Evolutionary conservation across 2,888 invertebrate genomes (phyloP).

Genomic region (Hoplodrina blanda): DNA sequence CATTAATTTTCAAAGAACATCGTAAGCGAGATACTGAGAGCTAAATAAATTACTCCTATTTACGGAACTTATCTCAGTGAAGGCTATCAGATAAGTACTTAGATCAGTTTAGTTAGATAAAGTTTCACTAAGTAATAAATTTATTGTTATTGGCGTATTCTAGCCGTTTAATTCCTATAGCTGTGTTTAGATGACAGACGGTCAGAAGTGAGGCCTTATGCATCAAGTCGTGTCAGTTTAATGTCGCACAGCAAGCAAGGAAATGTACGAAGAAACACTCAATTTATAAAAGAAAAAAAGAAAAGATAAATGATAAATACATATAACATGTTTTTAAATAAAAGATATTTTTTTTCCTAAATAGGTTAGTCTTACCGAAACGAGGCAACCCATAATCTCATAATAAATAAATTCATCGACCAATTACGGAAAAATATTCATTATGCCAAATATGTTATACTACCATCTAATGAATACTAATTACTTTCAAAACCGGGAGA

Average conservation of each 20-base stretch:
- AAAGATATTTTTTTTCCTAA: no score
- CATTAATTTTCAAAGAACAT: conserved; percentile 38
- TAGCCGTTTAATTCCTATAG: background rate
- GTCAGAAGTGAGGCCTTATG: background rate
- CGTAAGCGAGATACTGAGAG: background rate
- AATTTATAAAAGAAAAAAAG: no score
- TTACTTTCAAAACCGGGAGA: no score
- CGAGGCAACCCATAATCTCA: no score
- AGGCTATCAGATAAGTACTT: conserved; percentile 35
- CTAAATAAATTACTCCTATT: conserved; percentile 50
- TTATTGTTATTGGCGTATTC: conserved; percentile 16
- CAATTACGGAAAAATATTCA: no score
- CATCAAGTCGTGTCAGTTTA: background rate
- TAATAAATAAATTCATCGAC: no score
- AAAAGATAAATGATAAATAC: no score
- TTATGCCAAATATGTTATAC: no score
- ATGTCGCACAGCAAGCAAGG: background rate
- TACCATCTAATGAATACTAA: no score
- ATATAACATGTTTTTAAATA: no score
- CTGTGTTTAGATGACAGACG: no score
- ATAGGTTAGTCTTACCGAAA: no score
- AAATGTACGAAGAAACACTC: background rate
- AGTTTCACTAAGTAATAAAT: conserved; percentile 39
- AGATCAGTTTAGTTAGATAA: conserved; percentile 26
- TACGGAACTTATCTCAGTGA: conserved; percentile 32